Evolutionary conservation across 53 echinoderm and acorn worm genomes (phyloP).

Genomic region (Patiria pectinifera): DNA sequence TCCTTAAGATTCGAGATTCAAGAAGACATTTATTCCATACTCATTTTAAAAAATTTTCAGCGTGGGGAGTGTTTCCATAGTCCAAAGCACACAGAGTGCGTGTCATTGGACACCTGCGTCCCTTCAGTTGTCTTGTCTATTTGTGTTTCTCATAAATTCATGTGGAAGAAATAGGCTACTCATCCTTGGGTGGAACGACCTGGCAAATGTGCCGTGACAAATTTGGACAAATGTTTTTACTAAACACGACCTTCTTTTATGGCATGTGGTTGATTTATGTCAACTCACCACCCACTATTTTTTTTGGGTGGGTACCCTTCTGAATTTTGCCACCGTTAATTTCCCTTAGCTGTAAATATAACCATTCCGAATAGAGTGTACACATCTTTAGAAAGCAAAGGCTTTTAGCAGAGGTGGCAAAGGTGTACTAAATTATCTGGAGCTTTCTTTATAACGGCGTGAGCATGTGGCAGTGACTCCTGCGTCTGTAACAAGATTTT

Average conservation of each 20-base stretch:
- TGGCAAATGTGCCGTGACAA: not conserved
- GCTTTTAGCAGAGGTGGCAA: not conserved
- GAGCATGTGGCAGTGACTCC: not conserved
- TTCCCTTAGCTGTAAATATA: not conserved
- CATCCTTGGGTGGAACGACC: not conserved
- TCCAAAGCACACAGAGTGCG: too few relatives aligned
- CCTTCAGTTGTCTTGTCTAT: too few relatives aligned
- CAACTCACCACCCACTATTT: not conserved
- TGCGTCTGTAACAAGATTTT: conserved; percentile 13
- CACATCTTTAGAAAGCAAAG: not conserved
- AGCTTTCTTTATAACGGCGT: not conserved
- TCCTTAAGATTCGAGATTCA: too few relatives aligned
- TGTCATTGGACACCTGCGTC: too few relatives aligned
- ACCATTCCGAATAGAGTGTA: not conserved
- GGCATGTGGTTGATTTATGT: not conserved
- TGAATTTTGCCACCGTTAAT: not conserved
- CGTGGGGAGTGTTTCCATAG: too few relatives aligned
- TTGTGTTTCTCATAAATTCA: not conserved
- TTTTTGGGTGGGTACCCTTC: not conserved
- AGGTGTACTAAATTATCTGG: not conserved
- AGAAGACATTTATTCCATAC: too few relatives aligned
- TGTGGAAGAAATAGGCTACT: not conserved
- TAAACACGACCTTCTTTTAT: not conserved
- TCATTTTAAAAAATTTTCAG: too few relatives aligned
- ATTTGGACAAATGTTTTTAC: not conserved